Percentiles rank a stretch among this genome's conserved stretches.
These are phyloP conservation scores for Bibio marci DNA, from an alignment of 2,888 invertebrate genomes.

Conservation along the genomic window DNA sequence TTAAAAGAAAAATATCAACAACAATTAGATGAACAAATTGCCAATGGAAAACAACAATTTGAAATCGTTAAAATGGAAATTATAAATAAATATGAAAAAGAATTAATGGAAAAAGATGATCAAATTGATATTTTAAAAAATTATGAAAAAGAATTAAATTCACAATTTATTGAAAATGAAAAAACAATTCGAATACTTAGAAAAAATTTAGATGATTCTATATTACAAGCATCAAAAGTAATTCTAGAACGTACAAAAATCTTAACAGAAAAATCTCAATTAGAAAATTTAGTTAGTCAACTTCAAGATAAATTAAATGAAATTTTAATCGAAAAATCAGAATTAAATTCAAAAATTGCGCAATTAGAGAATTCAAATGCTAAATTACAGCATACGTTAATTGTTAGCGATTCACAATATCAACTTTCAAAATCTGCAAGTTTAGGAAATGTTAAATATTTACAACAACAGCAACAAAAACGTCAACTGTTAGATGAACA, in stretches of 20 bases:
- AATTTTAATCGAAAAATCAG: constrained; percentile 26
- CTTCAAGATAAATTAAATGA: constrained; percentile 33
- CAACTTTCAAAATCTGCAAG: neutral
- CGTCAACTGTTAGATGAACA: constrained; percentile 4
- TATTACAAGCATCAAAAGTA: constrained; percentile 55
- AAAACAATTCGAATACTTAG: constrained; percentile 39
- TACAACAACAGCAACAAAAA: constrained; percentile 1
- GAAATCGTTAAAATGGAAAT: constrained; percentile 12
- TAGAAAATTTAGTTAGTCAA: constrained; percentile 46
- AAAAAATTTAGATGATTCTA: constrained; percentile 51
- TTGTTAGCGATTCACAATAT: neutral
- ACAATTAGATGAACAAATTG: constrained; percentile 16
- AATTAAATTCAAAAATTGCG: constrained; percentile 17
- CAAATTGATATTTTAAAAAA: constrained; percentile 24
- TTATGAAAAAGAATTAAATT: constrained; percentile 28
- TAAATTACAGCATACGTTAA: constrained; percentile 20
- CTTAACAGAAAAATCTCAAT: constrained; percentile 46
- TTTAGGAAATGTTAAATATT: constrained; percentile 1
- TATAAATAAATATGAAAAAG: constrained; percentile 29
- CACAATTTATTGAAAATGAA: constrained; percentile 24
- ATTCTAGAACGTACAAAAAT: constrained; percentile 56
- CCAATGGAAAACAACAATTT: constrained; percentile 17
- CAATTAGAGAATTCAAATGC: constrained; percentile 23
- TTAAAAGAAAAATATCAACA: constrained; percentile 17
- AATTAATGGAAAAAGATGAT: constrained; percentile 28